Percentiles rank a stretch among this genome's conserved stretches.
Evolutionary conservation across 2,113 vertebrate species (phyloP).

Genomic region (Coregonus clupeaformis): DNA sequence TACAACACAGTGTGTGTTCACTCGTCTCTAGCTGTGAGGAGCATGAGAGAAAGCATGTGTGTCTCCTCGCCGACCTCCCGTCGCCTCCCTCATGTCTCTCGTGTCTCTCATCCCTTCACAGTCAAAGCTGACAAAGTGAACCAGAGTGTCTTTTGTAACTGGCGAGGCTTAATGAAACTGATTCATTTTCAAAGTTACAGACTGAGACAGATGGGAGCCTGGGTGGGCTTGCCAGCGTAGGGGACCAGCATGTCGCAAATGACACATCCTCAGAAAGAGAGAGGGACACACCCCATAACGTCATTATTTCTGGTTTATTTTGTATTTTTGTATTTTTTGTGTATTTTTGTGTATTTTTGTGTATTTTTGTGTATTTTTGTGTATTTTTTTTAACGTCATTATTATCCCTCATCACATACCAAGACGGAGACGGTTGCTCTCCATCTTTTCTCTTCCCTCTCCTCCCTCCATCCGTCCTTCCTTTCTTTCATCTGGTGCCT

Average conservation of each 20-base stretch:
- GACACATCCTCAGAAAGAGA: too few species aligned
- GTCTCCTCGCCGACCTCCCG: slow-evolving; percentile 16
- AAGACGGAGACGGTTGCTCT: background rate
- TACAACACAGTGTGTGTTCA: background rate
- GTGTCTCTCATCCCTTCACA: slow-evolving; percentile 3
- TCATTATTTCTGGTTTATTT: too few species aligned
- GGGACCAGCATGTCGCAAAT: too few species aligned
- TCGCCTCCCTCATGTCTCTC: slow-evolving; percentile 1
- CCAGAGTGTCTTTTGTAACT: slow-evolving; percentile 21
- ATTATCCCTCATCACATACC: background rate
- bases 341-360: too few species aligned
- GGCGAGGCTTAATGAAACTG: slow-evolving; percentile 24
- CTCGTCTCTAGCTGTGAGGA: background rate
- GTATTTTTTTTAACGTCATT: background rate
- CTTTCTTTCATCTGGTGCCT: background rate
- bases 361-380: too few species aligned
- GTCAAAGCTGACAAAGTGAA: slow-evolving; percentile 9
- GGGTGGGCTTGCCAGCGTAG: slow-evolving; percentile 1
- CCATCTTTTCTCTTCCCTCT: background rate
- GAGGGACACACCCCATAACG: background rate
- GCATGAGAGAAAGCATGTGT: slow-evolving; percentile 7
- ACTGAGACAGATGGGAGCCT: slow-evolving; percentile 10
- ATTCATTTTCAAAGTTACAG: slow-evolving; percentile 21
- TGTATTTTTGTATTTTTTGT: too few species aligned
- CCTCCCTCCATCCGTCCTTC: background rate